phyloP scores from a whole-genome alignment of 2,888 invertebrate species.

The Poecilus cupreus region DNA sequence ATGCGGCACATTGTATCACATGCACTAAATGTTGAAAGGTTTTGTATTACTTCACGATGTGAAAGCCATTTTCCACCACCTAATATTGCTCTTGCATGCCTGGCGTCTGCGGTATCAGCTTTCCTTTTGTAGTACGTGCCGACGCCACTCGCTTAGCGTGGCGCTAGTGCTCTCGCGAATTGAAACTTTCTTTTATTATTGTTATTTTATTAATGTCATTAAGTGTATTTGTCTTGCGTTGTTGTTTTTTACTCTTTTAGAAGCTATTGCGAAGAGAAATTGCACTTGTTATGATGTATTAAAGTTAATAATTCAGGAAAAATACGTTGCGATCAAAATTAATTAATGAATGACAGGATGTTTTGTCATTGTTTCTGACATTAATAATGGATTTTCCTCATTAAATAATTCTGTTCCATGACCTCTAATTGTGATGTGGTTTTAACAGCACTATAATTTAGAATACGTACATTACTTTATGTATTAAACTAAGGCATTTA shows the following conservation, averaged over 20 bases:
- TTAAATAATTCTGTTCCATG: not conserved
- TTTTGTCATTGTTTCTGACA: not conserved
- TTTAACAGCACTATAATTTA: not conserved
- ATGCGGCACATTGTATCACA: conserved; percentile 43
- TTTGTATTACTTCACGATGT: conserved; percentile 55
- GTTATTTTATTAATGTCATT: conserved; percentile 27
- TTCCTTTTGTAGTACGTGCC: conserved; percentile 34
- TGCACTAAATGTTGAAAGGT: conserved; percentile 57
- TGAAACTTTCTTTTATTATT: conserved; percentile 29
- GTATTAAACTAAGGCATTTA: no score
- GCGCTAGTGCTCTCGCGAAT: not conserved
- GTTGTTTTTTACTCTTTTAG: not conserved
- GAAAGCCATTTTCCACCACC: conserved; percentile 53
- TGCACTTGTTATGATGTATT: not conserved
- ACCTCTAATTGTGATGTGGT: conserved; percentile 12
- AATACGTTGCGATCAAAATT: not conserved
- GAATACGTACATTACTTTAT: no score
- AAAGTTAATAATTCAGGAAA: not conserved
- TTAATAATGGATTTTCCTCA: not conserved
- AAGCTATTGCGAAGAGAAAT: no score
- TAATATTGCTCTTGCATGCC: conserved; percentile 45
- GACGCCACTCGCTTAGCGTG: not conserved
- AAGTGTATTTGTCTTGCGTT: conserved; percentile 26
- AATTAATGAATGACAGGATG: no score
- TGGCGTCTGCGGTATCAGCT: conserved; percentile 39